Base-by-base conservation (phyloP, 1,140 invertebrate genomes). In the Cherax quadricarinatus region DNA sequence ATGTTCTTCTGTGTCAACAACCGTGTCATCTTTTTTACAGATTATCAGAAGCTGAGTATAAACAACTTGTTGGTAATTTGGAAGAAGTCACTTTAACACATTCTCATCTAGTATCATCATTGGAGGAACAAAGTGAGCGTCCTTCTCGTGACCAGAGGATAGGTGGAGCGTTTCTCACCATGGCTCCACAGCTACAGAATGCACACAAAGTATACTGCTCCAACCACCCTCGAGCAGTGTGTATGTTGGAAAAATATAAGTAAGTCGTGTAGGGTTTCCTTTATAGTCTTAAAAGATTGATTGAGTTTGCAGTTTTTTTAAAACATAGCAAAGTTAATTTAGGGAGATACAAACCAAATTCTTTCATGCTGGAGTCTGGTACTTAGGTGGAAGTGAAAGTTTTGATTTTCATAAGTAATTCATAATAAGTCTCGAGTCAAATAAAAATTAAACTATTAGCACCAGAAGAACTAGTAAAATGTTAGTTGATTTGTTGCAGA, bases 191-290 rank as follows among this genome's bases (percentile, higher is more conserved):
- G 94, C 96, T 99, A 85, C 99, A 99, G 95, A 95, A 96, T 92
- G 96, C 98, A 48, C 98, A 99, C 95, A 96, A 97, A 93, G 96
- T 95, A 21, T 99, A 99, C 95, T 99, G 98, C 95, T 96, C 96
- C 90, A 97, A 97, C 94, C 99, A 99, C 96, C 99, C 99, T 0
- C 97, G 97, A 95, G 98, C 98, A 94, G 98, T 99, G 66, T 97
- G 97, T 94, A 97, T 99, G 93, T 96, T 99, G 93, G 98, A 99
- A 95, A 97, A 97, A 95, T 92, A 87, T 82, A 90, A 92, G 89
- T 87, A 57, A 94, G 88, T 86, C 5, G 60, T 86, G 18, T 51
- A 18, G 16, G n/a, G 24, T 24, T 73, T 75, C 62, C 9, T 41
- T 2, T 41, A 41, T 41, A 41, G 30, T 41, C 30, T 1, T 41